Conservation (phyloP, 2,113 vertebrate species). For the Apaloderma vittatum region DNA sequence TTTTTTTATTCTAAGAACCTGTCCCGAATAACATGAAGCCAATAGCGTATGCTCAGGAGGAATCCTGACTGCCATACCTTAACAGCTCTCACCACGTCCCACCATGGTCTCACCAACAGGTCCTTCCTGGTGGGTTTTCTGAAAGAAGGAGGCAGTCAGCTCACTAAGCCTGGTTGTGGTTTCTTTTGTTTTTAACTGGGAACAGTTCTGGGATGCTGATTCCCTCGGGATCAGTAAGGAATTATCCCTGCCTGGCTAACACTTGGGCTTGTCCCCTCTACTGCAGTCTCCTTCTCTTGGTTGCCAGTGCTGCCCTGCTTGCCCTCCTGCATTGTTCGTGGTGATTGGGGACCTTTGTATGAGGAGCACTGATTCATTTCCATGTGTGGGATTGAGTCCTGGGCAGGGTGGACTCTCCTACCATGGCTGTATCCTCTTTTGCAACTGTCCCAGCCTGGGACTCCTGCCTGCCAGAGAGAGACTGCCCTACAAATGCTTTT, state of each 20-base stretch:
- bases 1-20: background rate
- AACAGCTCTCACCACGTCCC: background rate
- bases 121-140: background rate
- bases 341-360: accelerated
- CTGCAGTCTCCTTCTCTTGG: background rate
- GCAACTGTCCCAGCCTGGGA: background rate
- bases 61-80: background rate
- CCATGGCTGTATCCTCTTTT: background rate
- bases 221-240: background rate
- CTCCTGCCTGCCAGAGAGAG: background rate
- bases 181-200: background rate
- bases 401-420: background rate
- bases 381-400: accelerated
- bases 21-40: background rate
- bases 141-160: background rate
- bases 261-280: background rate
- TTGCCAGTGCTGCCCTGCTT: background rate
- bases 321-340: accelerated
- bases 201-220: background rate
- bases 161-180: background rate
- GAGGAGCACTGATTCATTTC: background rate
- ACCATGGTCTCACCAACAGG: accelerated
- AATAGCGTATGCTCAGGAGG: background rate
- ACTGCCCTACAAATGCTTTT: background rate
- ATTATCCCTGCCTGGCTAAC: background rate